phyloP scores from a whole-genome alignment of 92 coral and sea anemone genomes.

The Siderastrea siderea region DNA sequence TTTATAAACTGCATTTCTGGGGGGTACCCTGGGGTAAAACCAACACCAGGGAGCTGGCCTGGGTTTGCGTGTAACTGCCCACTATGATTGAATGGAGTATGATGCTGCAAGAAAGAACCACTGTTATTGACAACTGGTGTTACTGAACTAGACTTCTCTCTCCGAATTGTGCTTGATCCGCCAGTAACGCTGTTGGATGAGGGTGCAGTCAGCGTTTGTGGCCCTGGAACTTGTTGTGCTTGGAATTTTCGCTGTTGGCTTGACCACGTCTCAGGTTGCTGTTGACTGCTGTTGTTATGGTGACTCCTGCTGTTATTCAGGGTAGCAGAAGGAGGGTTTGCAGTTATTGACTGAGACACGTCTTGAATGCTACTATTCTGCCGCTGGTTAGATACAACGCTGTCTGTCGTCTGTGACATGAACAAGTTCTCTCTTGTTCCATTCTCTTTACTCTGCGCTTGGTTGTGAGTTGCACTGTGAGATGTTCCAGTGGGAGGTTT shows the following conservation, averaged over 20 bases:
- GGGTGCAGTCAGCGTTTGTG: background rate
- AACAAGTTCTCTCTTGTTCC: background rate
- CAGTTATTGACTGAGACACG: constrained; percentile 1
- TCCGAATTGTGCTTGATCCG: constrained; percentile 4
- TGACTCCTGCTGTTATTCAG: background rate
- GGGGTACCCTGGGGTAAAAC: constrained; percentile 22
- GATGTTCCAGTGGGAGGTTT: background rate
- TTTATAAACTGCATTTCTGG: constrained; percentile 12
- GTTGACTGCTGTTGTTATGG: background rate
- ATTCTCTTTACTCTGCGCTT: background rate
- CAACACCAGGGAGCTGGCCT: constrained; percentile 15
- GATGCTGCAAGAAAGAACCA: constrained; percentile 14
- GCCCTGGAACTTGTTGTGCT: background rate
- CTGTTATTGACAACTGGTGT: background rate
- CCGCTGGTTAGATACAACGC: background rate
- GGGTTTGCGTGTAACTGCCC: constrained; percentile 12
- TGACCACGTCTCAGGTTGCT: background rate
- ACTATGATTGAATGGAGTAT: constrained; percentile 14
- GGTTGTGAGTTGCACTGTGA: background rate
- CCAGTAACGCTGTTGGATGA: background rate
- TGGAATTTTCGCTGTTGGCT: background rate
- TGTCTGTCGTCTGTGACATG: background rate
- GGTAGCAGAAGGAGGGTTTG: constrained; percentile 16
- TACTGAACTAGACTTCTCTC: background rate
- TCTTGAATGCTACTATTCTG: background rate